Percentiles rank a stretch among this genome's conserved stretches.
phyloP scores from a whole-genome alignment of 2,797 vertebrate species.

The Peromyscus aztecus region DNA sequence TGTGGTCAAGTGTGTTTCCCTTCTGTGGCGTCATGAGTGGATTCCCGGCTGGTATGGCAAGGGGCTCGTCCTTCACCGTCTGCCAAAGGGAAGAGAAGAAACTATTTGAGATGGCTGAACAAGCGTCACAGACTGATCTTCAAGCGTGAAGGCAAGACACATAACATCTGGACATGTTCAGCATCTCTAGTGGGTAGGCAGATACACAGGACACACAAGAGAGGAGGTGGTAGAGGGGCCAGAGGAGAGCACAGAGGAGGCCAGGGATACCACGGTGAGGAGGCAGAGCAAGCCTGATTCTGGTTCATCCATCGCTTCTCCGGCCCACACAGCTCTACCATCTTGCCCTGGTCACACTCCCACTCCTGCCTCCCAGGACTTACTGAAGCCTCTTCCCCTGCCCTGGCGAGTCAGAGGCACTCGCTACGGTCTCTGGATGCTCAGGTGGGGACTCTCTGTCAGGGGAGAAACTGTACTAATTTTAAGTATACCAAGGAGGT shows the following conservation, averaged over 20 bases:
- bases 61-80: conserved; percentile 93
- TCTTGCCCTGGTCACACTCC: background rate
- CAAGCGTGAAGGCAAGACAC: background rate
- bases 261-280: background rate
- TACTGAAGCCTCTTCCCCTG: background rate
- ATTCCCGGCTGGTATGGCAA: conserved; percentile 86
- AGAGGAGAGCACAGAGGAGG: background rate
- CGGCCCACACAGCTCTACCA: background rate
- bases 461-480: background rate
- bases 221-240: rapidly evolving
- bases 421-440: background rate
- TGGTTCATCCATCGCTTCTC: background rate
- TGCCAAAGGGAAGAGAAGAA: conserved; percentile 81
- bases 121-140: background rate
- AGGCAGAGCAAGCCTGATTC: background rate
- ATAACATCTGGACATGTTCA: background rate
- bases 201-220: rapidly evolving
- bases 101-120: background rate
- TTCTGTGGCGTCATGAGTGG: conserved; percentile 93
- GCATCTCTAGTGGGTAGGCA: background rate
- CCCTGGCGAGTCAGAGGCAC: background rate
- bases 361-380: background rate
- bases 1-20: conserved; percentile 92
- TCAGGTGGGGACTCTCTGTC: background rate
- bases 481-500: background rate